Evolutionary conservation across 64 coral and sea anemone species (phyloP).

Genomic region (Montipora cactus): DNA sequence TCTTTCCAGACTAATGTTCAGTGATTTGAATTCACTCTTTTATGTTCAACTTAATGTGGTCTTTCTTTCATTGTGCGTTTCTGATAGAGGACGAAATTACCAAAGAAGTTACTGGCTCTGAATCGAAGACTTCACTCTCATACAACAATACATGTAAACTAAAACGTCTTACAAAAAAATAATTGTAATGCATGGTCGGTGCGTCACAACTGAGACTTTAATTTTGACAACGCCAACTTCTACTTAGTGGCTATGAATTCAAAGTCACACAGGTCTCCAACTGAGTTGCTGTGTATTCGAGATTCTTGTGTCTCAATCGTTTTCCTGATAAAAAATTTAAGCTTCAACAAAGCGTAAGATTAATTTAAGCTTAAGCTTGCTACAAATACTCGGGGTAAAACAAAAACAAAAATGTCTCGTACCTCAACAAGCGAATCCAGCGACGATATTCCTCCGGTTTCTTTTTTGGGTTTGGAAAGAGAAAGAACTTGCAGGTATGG

Average conservation of each 20-base stretch:
- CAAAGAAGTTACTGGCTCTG: constrained; percentile 7
- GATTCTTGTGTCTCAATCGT: neutral
- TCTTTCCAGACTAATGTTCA: neutral
- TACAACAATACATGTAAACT: neutral
- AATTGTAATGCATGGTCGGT: neutral
- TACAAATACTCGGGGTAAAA: neutral
- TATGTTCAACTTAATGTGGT: neutral
- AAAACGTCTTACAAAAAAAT: neutral
- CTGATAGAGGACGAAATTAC: neutral
- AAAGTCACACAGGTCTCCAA: neutral
- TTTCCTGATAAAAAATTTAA: neutral
- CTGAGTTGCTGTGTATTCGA: neutral
- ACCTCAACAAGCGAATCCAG: neutral
- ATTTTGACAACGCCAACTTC: neutral
- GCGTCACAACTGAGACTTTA: neutral
- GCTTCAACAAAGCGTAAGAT: neutral
- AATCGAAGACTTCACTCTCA: neutral
- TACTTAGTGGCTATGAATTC: neutral
- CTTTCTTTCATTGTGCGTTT: neutral
- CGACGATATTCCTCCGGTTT: too few species aligned
- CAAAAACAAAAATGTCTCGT: neutral
- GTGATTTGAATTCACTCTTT: neutral
- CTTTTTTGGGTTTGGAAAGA: too few species aligned
- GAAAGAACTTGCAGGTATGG: too few species aligned
- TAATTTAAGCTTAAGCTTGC: neutral